Evolutionary conservation across 2,113 vertebrate species (phyloP).

Genomic region (Aplodontia rufa): DNA sequence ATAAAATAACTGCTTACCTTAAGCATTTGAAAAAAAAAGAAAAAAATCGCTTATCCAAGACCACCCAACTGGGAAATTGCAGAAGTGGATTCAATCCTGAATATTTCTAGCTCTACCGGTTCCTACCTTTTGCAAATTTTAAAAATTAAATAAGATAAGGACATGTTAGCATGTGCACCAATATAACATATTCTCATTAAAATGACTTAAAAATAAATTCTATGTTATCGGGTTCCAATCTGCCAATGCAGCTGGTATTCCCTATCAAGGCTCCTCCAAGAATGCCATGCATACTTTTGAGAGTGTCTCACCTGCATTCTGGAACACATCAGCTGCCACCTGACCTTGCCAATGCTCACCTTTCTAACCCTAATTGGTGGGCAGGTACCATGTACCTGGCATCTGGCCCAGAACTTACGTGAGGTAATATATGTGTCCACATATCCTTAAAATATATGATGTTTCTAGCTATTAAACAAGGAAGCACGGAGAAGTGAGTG

Average conservation of each 20-base stretch:
- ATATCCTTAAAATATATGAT: background rate
- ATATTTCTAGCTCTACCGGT: constrained; percentile 3
- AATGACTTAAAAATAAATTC: constrained; percentile 9
- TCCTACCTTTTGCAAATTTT: background rate
- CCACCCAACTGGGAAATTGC: background rate
- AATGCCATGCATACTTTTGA: background rate
- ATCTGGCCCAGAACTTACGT: background rate
- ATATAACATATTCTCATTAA: constrained; percentile 14
- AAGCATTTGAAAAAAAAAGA: background rate
- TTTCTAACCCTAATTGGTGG: background rate
- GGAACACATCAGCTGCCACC: background rate
- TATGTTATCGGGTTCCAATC: background rate
- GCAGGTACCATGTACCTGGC: background rate
- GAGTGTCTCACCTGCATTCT: background rate
- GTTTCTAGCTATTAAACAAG: background rate
- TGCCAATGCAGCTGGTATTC: background rate
- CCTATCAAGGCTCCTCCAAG: background rate
- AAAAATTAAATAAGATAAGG: constrained; percentile 7
- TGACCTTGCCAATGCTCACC: background rate
- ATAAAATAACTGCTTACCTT: constrained; percentile 33
- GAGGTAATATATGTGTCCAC: background rate
- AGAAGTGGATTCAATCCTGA: background rate
- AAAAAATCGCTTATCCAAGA: background rate
- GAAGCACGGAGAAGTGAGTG: background rate
- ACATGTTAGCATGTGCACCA: background rate